phyloP scores from a whole-genome alignment of 2,888 invertebrate species.

The Meteorus colon region DNA sequence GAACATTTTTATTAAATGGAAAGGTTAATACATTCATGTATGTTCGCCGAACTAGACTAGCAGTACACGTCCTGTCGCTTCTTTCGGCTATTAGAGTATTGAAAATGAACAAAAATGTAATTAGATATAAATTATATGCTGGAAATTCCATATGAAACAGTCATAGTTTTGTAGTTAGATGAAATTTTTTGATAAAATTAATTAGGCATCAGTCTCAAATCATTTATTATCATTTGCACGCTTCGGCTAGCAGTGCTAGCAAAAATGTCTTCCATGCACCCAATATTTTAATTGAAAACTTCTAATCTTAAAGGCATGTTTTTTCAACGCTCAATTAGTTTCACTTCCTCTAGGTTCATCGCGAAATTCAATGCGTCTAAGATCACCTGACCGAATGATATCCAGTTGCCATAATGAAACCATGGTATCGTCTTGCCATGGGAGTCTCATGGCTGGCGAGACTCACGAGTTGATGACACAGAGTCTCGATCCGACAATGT shows the following conservation, averaged over 20 bases:
- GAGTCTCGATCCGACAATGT: constrained; percentile 78
- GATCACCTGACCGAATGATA: constrained; percentile 84
- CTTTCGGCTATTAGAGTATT: constrained; percentile 60
- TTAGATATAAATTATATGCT: constrained; percentile 46
- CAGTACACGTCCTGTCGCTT: constrained; percentile 52
- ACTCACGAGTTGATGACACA: constrained; percentile 76
- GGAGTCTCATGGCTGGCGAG: constrained; percentile 14
- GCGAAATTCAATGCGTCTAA: constrained; percentile 66
- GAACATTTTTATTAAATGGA: not conserved
- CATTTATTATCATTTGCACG: constrained; percentile 59
- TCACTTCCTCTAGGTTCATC: constrained; percentile 47
- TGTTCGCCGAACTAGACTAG: constrained; percentile 34
- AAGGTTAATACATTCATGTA: not conserved
- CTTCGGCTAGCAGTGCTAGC: constrained; percentile 59
- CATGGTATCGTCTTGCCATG: constrained; percentile 54
- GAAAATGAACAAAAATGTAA: constrained; percentile 49
- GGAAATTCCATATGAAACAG: constrained; percentile 33
- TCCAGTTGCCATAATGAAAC: constrained; percentile 80
- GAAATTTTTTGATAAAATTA: constrained; percentile 32
- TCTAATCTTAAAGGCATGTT: constrained; percentile 10
- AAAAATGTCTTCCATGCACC: constrained; percentile 50
- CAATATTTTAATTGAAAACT: not conserved
- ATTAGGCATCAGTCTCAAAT: constrained; percentile 38
- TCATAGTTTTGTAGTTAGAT: constrained; percentile 23
- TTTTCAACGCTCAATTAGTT: constrained; percentile 33